Evolutionary conservation across 2,113 vertebrate genomes (phyloP), one percentile per base, ranked within the genome.

Genomic region (Silurus meridionalis): DNA sequence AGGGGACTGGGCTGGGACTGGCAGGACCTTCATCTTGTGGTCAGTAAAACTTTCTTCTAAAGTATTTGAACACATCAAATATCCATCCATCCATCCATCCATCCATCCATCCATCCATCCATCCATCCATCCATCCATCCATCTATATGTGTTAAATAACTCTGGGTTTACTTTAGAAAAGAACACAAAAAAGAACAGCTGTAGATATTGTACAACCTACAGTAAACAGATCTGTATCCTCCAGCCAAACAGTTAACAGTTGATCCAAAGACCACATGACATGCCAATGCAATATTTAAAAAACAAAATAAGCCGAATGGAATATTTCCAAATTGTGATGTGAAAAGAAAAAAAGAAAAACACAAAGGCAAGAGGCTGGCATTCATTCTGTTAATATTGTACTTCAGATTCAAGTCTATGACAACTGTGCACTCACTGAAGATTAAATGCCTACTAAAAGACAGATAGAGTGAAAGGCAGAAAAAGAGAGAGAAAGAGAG

Each of bases 361-460:
- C 21, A 52, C 53, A 75, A 52, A 50, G 69, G 74, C 83, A 84
- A 84, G 55, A 61, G 57, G 23, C 19, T 48, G 37, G 69, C 28
- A 21, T 63, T 72, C 28, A 19, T 21, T 89, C 91, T 92, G 80
- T 91, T 88, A 93, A 91, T 94, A 91, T 91, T 90, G 90, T 88
- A 92, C 88, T 91, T 91, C 46, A 90, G 80, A 87, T 86, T 85
- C n/a, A 46, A 84, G 87, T 84, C 89, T 58, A 75, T 84, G 87
- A 87, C 91, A 93, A 92, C 92, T 92, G 90, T 91, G 89, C 86
- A 86, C 91, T 93, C 89, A 91, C 89, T 90, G 92, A 85, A 89
- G 90, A 92, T 94, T 89, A 91, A 89, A 87, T 89, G 83, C 61
- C 82, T 86, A 93, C 81, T 87, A 85, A 86, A 78, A 89, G 78